Evolutionary conservation across 1,140 invertebrate species (phyloP).

Genomic region (Cherax quadricarinatus): DNA sequence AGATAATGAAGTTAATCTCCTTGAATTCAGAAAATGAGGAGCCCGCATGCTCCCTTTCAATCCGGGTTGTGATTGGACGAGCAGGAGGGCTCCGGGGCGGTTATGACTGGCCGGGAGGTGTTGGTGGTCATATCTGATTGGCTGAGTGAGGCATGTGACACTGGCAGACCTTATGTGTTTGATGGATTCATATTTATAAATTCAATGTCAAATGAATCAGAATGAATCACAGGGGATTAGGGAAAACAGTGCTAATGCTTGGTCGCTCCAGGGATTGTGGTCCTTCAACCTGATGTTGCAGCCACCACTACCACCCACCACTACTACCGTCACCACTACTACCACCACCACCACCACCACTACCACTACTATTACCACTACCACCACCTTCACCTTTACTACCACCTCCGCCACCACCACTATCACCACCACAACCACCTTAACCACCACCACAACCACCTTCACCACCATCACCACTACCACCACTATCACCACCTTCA

Average conservation of each 20-base stretch:
- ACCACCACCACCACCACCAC: background rate
- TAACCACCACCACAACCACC: no score
- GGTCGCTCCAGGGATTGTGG: background rate
- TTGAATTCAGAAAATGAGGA: constrained; percentile 61
- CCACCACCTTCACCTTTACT: background rate
- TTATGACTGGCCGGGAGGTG: constrained; percentile 47
- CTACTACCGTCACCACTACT: no score
- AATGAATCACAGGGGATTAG: background rate
- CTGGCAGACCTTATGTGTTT: constrained; percentile 51
- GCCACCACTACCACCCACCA: background rate
- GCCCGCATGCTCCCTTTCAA: constrained; percentile 47
- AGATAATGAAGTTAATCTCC: constrained; percentile 51
- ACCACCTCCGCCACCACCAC: no score
- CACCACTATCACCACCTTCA: no score
- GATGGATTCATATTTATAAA: constrained; percentile 63
- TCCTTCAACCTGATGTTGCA: background rate
- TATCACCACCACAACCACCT: no score
- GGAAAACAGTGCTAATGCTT: constrained; percentile 22
- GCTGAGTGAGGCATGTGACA: constrained; percentile 52
- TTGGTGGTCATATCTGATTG: constrained; percentile 49
- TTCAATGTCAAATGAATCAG: constrained; percentile 54
- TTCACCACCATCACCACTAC: no score
- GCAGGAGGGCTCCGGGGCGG: background rate
- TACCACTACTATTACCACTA: background rate
- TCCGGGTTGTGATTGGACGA: constrained; percentile 44